A percentile compares a stretch with the other conserved stretches of the same genome.
Evolutionary conservation across 1,140 invertebrate genomes (phyloP).

Genomic region (Polypedilum pembai): DNA sequence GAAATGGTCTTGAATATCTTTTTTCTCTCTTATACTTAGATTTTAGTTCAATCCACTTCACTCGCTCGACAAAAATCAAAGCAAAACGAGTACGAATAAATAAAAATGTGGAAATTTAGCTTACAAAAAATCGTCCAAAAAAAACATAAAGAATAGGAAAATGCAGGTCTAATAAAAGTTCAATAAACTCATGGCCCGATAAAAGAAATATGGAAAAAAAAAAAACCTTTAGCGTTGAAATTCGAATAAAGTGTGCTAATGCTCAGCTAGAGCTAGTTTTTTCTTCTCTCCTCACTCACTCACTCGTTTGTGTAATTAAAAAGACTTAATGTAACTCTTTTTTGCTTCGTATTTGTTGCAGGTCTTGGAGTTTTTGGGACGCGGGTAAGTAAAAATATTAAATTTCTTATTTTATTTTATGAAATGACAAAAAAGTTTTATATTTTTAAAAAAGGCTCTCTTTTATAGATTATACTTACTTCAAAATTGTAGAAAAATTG

Average conservation of each 20-base stretch:
- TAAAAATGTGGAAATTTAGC: background rate
- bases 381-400: slow-evolving; percentile 57
- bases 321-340: background rate
- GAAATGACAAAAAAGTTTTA: too few species aligned
- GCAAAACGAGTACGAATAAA: too few species aligned
- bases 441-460: too few species aligned
- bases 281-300: too few species aligned
- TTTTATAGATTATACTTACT: too few species aligned
- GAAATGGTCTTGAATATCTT: too few species aligned
- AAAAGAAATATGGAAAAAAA: background rate
- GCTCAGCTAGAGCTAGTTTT: background rate
- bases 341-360: slow-evolving; percentile 35
- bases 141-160: slow-evolving; percentile 17
- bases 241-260: background rate
- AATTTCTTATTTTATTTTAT: too few species aligned
- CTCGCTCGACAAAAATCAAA: too few species aligned
- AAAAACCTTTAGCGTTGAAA: background rate
- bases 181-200: slow-evolving; percentile 6
- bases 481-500: too few species aligned
- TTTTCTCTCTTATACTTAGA: too few species aligned
- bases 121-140: slow-evolving; percentile 17
- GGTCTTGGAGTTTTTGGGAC: slow-evolving; percentile 95
- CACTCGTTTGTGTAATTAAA: background rate
- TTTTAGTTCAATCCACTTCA: too few species aligned
- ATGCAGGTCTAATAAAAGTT: slow-evolving; percentile 20